A percentile compares a stretch with the other conserved stretches of the same genome.
Evolutionary conservation across 1,140 invertebrate species (phyloP).

Genomic region (Steinernema feltiae): DNA sequence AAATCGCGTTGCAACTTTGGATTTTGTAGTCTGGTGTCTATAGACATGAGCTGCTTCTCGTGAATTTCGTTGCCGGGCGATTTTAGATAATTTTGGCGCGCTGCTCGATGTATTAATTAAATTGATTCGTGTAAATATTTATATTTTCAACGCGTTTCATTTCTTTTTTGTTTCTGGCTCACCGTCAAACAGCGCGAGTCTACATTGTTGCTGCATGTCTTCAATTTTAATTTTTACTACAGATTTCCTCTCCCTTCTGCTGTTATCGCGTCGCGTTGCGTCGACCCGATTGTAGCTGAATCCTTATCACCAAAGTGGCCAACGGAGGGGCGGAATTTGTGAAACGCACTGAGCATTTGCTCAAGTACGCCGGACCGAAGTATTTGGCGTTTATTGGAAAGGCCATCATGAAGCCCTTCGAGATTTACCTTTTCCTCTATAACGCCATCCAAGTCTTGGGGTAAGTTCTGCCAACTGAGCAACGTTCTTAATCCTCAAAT

Average conservation of each 20-base stretch:
- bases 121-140: background rate
- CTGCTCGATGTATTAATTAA: background rate
- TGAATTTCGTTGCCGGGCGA: too few relatives aligned
- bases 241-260: background rate
- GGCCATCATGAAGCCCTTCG: conserved; percentile 39
- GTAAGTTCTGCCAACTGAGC: conserved; percentile 41
- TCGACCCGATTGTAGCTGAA: background rate
- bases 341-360: conserved; percentile 11
- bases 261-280: background rate
- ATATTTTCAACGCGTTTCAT: background rate
- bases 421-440: conserved; percentile 48
- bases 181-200: too few relatives aligned
- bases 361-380: background rate
- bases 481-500: background rate
- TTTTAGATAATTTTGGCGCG: too few relatives aligned
- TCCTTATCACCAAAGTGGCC: conserved; percentile 4
- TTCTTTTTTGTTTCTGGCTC: too few relatives aligned
- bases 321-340: conserved; percentile 17
- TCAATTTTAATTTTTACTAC: too few relatives aligned
- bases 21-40: too few relatives aligned
- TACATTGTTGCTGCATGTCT: too few relatives aligned
- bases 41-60: too few relatives aligned
- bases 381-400: conserved; percentile 19
- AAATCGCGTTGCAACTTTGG: too few relatives aligned
- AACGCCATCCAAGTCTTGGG: conserved; percentile 53